Percentiles rank a stretch among this genome's conserved stretches.
phyloP scores from a whole-genome alignment of 2,113 vertebrate genomes.

The Lucifuga dentata region DNA sequence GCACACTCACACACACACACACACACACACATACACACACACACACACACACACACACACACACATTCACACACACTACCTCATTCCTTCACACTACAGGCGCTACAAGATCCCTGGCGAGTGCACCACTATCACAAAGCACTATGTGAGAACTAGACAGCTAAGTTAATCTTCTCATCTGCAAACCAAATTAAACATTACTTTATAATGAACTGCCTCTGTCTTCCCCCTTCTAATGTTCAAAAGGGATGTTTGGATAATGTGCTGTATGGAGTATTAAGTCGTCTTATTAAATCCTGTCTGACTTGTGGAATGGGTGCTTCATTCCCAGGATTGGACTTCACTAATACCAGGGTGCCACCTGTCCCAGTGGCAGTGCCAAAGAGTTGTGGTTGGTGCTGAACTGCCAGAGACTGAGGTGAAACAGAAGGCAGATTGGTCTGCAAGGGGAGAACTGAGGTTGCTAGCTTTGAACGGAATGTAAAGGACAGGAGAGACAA shows the following conservation, averaged over 20 bases:
- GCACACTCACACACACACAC: too few species aligned
- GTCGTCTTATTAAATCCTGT: slow-evolving; percentile 51
- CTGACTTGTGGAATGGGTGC: slow-evolving; percentile 52
- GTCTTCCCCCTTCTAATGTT: slow-evolving; percentile 19
- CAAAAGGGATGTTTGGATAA: slow-evolving; percentile 49
- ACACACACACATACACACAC: too few species aligned
- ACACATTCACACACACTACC: too few species aligned
- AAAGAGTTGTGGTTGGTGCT: slow-evolving; percentile 61
- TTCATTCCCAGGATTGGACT: slow-evolving; percentile 63
- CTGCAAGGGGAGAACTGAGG: slow-evolving; percentile 48
- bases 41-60: too few species aligned
- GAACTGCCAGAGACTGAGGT: slow-evolving; percentile 54
- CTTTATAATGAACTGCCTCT: slow-evolving; percentile 5
- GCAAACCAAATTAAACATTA: slow-evolving; percentile 45
- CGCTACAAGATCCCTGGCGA: neutral
- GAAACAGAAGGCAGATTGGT: slow-evolving; percentile 60
- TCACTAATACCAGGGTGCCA: slow-evolving; percentile 65
- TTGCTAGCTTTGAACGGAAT: slow-evolving; percentile 38
- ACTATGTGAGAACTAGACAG: slow-evolving; percentile 14
- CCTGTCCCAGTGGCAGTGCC: slow-evolving; percentile 62
- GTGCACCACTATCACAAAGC: slow-evolving; percentile 15
- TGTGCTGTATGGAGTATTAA: slow-evolving; percentile 51
- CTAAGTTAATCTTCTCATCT: slow-evolving; percentile 49
- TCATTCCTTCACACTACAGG: too few species aligned
- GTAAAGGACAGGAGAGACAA: slow-evolving; percentile 39